A percentile compares a stretch with the other conserved stretches of the same genome.
These are phyloP conservation scores for Campopleginae sp. DNA, from an alignment of 2,888 invertebrate species.

Conservation along the genomic window DNA sequence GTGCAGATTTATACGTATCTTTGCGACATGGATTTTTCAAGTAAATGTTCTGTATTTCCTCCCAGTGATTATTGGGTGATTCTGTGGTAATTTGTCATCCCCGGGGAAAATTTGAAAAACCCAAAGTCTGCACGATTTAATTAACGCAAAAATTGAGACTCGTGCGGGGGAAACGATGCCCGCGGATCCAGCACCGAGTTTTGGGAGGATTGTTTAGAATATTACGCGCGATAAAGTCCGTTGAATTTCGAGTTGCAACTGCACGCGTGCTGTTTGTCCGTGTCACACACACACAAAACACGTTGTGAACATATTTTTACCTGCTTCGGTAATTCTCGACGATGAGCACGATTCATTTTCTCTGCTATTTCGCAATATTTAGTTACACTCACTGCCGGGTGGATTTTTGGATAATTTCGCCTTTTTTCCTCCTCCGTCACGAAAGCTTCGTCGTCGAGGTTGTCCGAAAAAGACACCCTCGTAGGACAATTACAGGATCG, in stretches of 20 bases:
- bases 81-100: too few relatives aligned
- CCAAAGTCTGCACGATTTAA: neutral
- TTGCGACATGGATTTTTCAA: too few relatives aligned
- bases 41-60: too few relatives aligned
- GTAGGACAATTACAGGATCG: constrained; percentile 50
- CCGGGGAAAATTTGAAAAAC: neutral
- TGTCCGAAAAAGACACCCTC: constrained; percentile 22
- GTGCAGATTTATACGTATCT: neutral
- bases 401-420: neutral
- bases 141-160: neutral
- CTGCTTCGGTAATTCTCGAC: neutral
- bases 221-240: neutral
- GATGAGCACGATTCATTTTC: neutral
- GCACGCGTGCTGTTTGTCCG: neutral
- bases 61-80: too few relatives aligned
- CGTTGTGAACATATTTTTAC: neutral
- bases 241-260: neutral
- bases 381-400: neutral
- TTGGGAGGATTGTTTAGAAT: neutral
- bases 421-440: neutral
- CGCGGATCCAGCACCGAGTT: neutral
- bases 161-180: neutral
- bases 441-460: neutral
- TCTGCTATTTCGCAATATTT: neutral
- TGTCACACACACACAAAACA: neutral